A percentile compares a stretch with the other conserved stretches of the same genome.
These are phyloP conservation scores for Ramphastos sulfuratus DNA, from an alignment of 2,113 vertebrate species.

Conservation along the genomic window DNA sequence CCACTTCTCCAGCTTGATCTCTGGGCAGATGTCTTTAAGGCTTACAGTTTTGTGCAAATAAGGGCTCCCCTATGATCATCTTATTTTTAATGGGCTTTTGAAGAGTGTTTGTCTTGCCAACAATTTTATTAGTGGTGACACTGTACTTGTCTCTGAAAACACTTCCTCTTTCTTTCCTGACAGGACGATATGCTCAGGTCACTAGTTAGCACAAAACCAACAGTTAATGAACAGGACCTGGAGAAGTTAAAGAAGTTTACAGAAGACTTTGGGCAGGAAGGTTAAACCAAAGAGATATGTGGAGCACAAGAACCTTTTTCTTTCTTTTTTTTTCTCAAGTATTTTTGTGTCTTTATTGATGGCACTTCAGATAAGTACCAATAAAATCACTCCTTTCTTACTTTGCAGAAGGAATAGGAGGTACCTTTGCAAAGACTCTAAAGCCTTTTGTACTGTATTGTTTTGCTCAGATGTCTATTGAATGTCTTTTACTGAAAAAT, in stretches of 20 bases:
- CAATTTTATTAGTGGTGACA: not conserved
- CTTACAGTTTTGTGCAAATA: not conserved
- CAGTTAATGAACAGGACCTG: slow-evolving; percentile 95
- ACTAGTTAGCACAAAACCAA: slow-evolving; percentile 86
- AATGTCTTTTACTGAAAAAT: slow-evolving; percentile 64
- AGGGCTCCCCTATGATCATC: not conserved
- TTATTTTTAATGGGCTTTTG: not conserved
- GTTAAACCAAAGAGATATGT: slow-evolving; percentile 76
- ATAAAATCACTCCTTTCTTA: slow-evolving; percentile 54
- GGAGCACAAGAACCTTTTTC: not conserved
- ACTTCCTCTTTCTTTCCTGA: not conserved
- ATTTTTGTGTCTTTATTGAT: slow-evolving; percentile 56
- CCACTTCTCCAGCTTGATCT: not conserved
- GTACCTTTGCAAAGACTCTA: slow-evolving; percentile 52
- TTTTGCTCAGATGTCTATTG: slow-evolving; percentile 69
- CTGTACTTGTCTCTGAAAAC: not conserved
- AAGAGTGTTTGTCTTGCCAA: not conserved
- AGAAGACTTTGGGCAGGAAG: slow-evolving; percentile 98
- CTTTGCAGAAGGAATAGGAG: slow-evolving; percentile 43
- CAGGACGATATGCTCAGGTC: slow-evolving; percentile 93
- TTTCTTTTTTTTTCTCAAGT: slow-evolving; percentile 24
- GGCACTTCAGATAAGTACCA: slow-evolving; percentile 68
- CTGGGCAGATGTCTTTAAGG: not conserved
- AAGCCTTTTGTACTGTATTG: slow-evolving; percentile 58
- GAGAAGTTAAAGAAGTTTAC: slow-evolving; percentile 97